Percentiles rank a stretch among this genome's conserved stretches.
Conservation (phyloP, 1,140 invertebrate species). For the Maniola jurtina region DNA sequence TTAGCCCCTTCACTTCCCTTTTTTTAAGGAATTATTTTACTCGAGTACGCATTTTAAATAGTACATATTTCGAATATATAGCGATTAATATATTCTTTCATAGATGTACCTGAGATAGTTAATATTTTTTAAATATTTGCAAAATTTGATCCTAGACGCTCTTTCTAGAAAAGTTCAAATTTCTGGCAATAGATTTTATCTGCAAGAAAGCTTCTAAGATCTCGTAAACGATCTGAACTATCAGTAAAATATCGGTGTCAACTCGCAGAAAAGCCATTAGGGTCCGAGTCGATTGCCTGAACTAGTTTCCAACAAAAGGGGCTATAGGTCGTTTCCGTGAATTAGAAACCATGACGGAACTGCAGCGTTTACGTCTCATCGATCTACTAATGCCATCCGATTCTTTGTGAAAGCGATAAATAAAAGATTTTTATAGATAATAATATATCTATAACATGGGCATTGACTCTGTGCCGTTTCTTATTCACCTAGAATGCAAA, state of each 20-base stretch:
- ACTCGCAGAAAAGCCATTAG: constrained; percentile 17
- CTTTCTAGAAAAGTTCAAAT: too few species aligned
- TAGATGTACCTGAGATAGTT: too few species aligned
- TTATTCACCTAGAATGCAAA: background rate
- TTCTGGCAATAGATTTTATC: background rate
- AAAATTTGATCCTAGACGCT: too few species aligned
- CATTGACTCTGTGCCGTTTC: background rate
- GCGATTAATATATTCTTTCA: too few species aligned
- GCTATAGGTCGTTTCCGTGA: constrained; percentile 42
- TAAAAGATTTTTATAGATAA: constrained; percentile 7
- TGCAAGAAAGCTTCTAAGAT: background rate
- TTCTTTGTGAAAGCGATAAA: constrained; percentile 9
- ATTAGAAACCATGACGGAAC: constrained; percentile 34
- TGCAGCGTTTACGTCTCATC: constrained; percentile 18
- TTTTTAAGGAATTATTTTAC: too few species aligned
- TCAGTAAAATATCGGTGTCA: constrained; percentile 21
- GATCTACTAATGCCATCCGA: constrained; percentile 17
- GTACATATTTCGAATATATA: too few species aligned
- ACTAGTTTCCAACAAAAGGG: constrained; percentile 35
- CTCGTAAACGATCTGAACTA: constrained; percentile 3
- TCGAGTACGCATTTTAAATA: too few species aligned
- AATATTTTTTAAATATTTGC: too few species aligned
- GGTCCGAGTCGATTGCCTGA: constrained; percentile 21
- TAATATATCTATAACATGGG: background rate
- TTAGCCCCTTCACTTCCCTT: too few species aligned